Evolutionary conservation across 2,888 invertebrate species (phyloP), one percentile per base, ranked within the genome.

Genomic region (Tribolium freemani): DNA sequence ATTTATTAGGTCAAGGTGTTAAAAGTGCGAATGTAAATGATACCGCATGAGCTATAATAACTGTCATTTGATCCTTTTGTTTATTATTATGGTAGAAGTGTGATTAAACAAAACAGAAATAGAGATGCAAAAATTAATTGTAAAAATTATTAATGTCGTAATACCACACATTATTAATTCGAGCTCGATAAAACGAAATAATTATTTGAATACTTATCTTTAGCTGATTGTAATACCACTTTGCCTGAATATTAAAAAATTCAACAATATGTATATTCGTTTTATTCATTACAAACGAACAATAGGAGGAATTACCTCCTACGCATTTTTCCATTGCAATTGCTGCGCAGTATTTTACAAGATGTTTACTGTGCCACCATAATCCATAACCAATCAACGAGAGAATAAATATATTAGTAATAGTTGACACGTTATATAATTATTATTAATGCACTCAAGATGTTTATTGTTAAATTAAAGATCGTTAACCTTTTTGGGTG

Each of bases 401-500:
- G 8, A 38, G 38, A 38, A 38, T 38, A 38, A 38, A 38, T 38
- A 38, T 38, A 38, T 38, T 38, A n/a, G 6, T 58, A 45, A 45
- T 58, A 45, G 11, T 21, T 48, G 60, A 26, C 48, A 48, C 11
- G 50, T 50, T 54, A 69, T 69, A 60, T 45, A 56, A 56, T 54
- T 9, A 69, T 54, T 54, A 69, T 69, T 61, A 60, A 54, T 69
- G 51, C 11, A 69, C 8, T 69, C 20, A 30, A 11, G 9, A 50
- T 63, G 61, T 61, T 50, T 61, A 57, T 44, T 31, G 60, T 60
- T 10, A 71, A 71, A 58, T 71, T 64, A 64, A 64, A 71, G 71
- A 64, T 51, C 66, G 48, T 71, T 71, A 71, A 71, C 71, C 64
- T 66, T 66, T 71, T 66, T 63, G 21, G 51, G 48, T 63, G 48